Evolutionary conservation across 2,888 invertebrate genomes (phyloP), one percentile per base, ranked within the genome.

Genomic region (Platerodrilus igneus): DNA sequence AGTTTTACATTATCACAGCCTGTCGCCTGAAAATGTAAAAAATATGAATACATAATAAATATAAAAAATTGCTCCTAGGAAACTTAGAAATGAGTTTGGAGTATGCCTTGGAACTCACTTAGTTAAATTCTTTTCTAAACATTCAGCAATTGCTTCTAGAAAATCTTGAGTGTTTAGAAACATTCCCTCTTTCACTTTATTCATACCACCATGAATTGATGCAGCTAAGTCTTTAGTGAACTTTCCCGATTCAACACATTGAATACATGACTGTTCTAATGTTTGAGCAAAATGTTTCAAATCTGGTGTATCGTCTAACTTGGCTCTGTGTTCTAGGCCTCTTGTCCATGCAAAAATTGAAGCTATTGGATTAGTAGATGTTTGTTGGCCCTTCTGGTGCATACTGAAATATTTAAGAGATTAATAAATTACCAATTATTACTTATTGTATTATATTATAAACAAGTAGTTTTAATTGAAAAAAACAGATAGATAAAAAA

Each of bases 341-440:
- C 87, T 71, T 0, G 91, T 90, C 91, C 91, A 92, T 6, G 91
- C 92, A 69, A 86, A 92, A 59, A 92, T 90, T 23, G 89, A 90
- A 8, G 92, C 92, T 41, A 92, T 82, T 6, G 92, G 90, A 70
- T 92, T 92, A 38, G 92, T 92, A 47, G 89, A 89, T 2, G 92
- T 92, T 33, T 81, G 78, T 59, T 83, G 77, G 37, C 91, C 91
- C 71, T 87, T 82, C 69, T 89, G 89, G 66, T 89, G 87, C 76
- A 82, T 78, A 58, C 90, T 79, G 14, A n/a, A 22, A 29, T 13
- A 29, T n/a, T n/a, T n/a, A n/a, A n/a, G n/a, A n/a, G n/a, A n/a
- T n/a, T n/a, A n/a, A n/a, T n/a, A n/a, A n/a, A n/a, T n/a, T n/a
- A n/a, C n/a, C n/a, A n/a, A n/a, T n/a, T n/a, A n/a, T n/a, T n/a